Conservation (phyloP, 2,113 vertebrate species). For the Zapus hudsonius region DNA sequence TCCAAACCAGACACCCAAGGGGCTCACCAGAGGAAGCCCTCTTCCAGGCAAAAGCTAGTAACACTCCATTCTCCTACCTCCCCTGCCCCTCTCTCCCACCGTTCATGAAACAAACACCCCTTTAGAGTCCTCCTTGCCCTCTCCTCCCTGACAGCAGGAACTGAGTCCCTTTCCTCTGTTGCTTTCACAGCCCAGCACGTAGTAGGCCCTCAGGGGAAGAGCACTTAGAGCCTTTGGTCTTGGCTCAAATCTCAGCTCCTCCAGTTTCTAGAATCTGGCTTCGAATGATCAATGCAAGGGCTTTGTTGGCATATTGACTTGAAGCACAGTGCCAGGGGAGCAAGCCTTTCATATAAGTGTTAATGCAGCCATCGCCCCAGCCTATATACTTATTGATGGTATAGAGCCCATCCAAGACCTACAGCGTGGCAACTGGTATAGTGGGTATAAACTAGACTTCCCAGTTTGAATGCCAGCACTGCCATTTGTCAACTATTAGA, state of each 20-base stretch:
- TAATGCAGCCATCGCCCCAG: no score
- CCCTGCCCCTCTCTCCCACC: no score
- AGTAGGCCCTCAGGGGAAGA: not conserved
- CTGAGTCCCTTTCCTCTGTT: not conserved
- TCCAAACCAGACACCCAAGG: not conserved
- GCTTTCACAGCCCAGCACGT: not conserved
- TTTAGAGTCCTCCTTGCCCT: not conserved
- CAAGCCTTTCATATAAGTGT: not conserved
- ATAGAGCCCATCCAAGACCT: not conserved
- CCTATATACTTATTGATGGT: not conserved
- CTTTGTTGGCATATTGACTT: not conserved
- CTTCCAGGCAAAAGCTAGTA: no score
- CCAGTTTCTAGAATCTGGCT: not conserved
- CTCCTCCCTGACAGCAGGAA: not conserved
- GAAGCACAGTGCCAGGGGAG: not conserved
- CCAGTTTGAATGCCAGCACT: not conserved
- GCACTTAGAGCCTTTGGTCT: not conserved
- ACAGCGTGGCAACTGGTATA: not conserved
- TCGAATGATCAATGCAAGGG: not conserved
- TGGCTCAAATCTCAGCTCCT: slow-evolving; percentile 16
- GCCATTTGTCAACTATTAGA: not conserved
- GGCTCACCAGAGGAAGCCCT: not conserved
- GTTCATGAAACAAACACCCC: not conserved
- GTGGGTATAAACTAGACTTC: not conserved
- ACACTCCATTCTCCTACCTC: not conserved